Percentiles rank a stretch among this genome's conserved stretches.
Evolutionary conservation across 2,113 vertebrate species (phyloP).

Genomic region (Rhinoderma darwinii): DNA sequence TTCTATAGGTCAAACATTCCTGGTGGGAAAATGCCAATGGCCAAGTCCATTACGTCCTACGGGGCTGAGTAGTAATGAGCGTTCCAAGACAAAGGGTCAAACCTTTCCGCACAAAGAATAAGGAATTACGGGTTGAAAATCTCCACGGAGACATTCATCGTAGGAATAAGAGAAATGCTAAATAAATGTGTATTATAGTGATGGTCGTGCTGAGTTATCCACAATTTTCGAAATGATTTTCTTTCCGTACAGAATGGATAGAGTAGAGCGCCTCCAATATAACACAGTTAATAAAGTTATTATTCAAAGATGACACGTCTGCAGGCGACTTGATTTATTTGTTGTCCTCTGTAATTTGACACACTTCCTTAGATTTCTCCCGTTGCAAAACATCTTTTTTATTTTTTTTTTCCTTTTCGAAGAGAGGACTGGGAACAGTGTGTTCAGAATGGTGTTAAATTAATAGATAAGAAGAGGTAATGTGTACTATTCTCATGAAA

Average conservation of each 20-base stretch:
- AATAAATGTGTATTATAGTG: not conserved
- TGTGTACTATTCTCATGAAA: not conserved
- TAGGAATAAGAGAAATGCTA: not conserved
- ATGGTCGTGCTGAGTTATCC: not conserved
- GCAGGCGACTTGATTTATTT: constrained; percentile 37
- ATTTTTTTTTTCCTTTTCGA: not conserved
- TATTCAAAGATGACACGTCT: constrained; percentile 50
- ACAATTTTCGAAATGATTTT: constrained; percentile 28
- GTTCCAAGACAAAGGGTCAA: not conserved
- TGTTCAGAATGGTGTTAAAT: constrained; percentile 28
- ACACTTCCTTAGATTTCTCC: constrained; percentile 34
- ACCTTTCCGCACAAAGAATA: not conserved
- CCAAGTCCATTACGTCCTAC: not conserved
- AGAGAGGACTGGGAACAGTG: not conserved
- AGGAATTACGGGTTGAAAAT: not conserved
- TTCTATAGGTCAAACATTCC: not conserved
- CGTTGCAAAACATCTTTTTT: not conserved
- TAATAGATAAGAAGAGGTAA: constrained; percentile 46
- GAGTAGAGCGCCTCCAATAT: constrained; percentile 4
- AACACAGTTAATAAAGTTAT: constrained; percentile 42
- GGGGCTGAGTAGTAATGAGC: not conserved
- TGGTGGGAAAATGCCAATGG: not conserved
- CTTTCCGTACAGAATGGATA: constrained; percentile 2
- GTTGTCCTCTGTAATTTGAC: constrained; percentile 45
- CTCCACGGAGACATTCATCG: not conserved